Evolutionary conservation across 1,140 invertebrate species (phyloP).

Genomic region (Drosophila grimshawi): DNA sequence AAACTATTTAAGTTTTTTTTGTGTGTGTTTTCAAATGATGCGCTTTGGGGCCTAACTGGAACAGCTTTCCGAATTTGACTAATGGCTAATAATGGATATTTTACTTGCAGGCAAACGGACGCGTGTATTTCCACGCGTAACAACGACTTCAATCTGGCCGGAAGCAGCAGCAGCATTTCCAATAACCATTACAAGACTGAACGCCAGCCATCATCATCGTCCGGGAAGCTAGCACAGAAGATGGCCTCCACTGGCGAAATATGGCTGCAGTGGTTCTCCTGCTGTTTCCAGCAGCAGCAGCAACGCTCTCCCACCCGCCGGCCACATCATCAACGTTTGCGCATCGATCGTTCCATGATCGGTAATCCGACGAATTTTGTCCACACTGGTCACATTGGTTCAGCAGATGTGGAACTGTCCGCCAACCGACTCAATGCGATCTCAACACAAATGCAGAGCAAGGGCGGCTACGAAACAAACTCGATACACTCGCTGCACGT

Average conservation of each 20-base stretch:
- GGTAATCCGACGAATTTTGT: conserved; percentile 96
- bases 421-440: conserved; percentile 90
- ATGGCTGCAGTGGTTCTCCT: conserved; percentile 94
- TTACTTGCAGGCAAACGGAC: conserved; percentile 35
- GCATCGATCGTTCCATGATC: conserved; percentile 97
- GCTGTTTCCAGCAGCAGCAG: conserved; percentile 91
- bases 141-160: conserved; percentile 59
- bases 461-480: conserved; percentile 92
- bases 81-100: not conserved
- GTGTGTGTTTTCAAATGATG: too few species aligned
- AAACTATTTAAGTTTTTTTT: too few species aligned
- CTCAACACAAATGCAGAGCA: conserved; percentile 94
- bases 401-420: conserved; percentile 92
- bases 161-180: conserved; percentile 45
- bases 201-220: conserved; percentile 17
- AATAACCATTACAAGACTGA: conserved; percentile 59
- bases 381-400: conserved; percentile 93
- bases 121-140: conserved; percentile 41
- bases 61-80: not conserved
- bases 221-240: conserved; percentile 66
- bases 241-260: conserved; percentile 91
- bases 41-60: not conserved
- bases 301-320: conserved; percentile 88
- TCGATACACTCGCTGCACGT: conserved; percentile 87
- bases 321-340: conserved; percentile 87